Percentiles rank a stretch among this genome's conserved stretches.
Conservation (phyloP, 2,888 invertebrate species). For the Calliphora vomitoria region DNA sequence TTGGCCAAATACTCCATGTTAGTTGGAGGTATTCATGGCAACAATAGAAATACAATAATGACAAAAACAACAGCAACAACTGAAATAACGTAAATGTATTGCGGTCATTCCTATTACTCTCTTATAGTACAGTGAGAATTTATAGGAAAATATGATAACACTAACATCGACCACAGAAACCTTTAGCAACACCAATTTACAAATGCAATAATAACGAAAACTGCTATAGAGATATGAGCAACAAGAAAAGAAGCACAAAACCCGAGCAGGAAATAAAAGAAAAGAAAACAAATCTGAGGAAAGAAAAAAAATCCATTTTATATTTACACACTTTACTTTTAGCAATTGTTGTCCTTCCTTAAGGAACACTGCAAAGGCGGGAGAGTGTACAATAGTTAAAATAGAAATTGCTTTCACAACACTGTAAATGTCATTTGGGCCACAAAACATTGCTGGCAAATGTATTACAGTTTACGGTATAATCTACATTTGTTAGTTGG, state of each 20-base stretch:
- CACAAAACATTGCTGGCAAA: constrained; percentile 67
- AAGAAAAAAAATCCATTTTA: neutral
- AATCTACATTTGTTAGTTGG: constrained; percentile 66
- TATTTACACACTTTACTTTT: constrained; percentile 18
- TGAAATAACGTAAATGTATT: constrained; percentile 63
- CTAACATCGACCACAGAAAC: constrained; percentile 72
- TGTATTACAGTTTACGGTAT: constrained; percentile 54
- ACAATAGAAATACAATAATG: constrained; percentile 1
- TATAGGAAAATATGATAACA: constrained; percentile 74
- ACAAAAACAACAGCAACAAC: constrained; percentile 26
- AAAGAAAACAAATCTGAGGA: constrained; percentile 8
- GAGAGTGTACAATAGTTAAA: neutral
- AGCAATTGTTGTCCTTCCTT: constrained; percentile 27
- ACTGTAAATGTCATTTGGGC: constrained; percentile 67
- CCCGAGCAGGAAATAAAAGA: constrained; percentile 9
- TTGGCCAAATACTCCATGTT: constrained; percentile 32
- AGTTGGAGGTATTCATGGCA: neutral
- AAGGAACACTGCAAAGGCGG: neutral
- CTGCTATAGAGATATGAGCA: neutral
- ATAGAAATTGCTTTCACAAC: constrained; percentile 57
- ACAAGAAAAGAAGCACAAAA: constrained; percentile 15
- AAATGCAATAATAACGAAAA: constrained; percentile 58
- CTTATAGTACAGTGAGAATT: constrained; percentile 65
- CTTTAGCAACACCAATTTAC: constrained; percentile 68
- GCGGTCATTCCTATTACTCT: constrained; percentile 69